A percentile compares a stretch with the other conserved stretches of the same genome.
Conservation (phyloP, 2,113 vertebrate species). For the Labeo catla region DNA sequence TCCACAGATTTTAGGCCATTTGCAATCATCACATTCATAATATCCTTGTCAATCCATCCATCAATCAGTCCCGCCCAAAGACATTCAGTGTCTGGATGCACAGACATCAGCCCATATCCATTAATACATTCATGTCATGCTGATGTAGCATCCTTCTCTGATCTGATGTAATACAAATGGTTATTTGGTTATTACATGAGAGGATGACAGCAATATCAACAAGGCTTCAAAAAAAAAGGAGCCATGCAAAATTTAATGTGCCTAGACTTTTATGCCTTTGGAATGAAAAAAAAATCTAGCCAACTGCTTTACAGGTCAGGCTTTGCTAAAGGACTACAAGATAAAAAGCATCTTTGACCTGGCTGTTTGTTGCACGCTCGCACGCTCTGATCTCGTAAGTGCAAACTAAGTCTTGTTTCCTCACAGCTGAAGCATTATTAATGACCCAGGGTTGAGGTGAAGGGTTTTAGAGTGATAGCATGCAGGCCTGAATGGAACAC, state of each 20-base stretch:
- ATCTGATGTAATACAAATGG: background rate
- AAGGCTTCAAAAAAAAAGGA: background rate
- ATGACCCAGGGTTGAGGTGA: conserved; percentile 64
- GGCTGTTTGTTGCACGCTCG: conserved; percentile 50
- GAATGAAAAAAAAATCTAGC: conserved; percentile 11
- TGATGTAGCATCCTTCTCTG: background rate
- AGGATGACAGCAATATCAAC: background rate
- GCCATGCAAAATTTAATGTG: background rate
- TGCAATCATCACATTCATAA: conserved; percentile 31
- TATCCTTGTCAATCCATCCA: conserved; percentile 39
- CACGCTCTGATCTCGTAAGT: conserved; percentile 60
- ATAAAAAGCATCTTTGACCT: conserved; percentile 57
- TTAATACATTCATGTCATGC: background rate
- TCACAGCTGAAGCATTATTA: conserved; percentile 70
- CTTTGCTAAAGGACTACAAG: conserved; percentile 26
- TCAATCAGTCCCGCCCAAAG: background rate
- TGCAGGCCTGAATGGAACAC: conserved; percentile 59
- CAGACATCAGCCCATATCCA: background rate
- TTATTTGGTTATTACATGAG: background rate
- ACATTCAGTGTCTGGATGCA: background rate
- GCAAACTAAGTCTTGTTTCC: conserved; percentile 61
- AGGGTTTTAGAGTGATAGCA: conserved; percentile 42
- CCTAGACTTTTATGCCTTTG: background rate
- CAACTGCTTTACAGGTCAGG: conserved; percentile 53
- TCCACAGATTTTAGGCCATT: conserved; percentile 34